Evolutionary conservation across 2,113 vertebrate species (phyloP).

Genomic region (Lepisosteus oculatus): DNA sequence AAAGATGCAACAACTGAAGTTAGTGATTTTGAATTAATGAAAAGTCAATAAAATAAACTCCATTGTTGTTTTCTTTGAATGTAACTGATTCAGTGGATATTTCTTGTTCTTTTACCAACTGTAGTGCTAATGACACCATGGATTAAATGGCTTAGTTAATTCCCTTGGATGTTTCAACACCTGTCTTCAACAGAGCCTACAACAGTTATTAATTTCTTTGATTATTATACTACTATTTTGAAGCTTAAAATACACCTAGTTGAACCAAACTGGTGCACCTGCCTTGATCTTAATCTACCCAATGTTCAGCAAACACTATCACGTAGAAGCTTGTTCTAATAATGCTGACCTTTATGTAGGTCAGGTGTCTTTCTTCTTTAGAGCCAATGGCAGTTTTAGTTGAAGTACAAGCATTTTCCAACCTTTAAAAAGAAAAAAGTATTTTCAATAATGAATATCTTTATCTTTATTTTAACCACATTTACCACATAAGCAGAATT

Average conservation of each 20-base stretch:
- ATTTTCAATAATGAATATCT: too few relatives aligned
- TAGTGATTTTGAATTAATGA: neutral
- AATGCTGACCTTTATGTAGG: slow-evolving; percentile 41
- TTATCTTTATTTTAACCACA: too few relatives aligned
- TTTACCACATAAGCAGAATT: too few relatives aligned
- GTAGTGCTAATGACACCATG: slow-evolving; percentile 14
- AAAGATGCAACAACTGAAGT: neutral
- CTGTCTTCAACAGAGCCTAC: slow-evolving; percentile 7
- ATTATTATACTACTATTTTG: slow-evolving; percentile 7
- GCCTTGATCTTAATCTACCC: too few relatives aligned
- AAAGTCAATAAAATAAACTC: slow-evolving; percentile 9
- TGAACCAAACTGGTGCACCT: too few relatives aligned
- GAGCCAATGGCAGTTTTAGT: slow-evolving; percentile 41
- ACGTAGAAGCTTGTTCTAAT: slow-evolving; percentile 46
- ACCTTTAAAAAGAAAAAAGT: too few relatives aligned
- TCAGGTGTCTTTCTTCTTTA: slow-evolving; percentile 47
- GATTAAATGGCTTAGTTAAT: slow-evolving; percentile 22
- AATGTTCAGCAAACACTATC: slow-evolving; percentile 22
- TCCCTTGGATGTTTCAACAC: slow-evolving; percentile 5
- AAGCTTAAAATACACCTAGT: too few relatives aligned
- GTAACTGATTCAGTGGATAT: neutral
- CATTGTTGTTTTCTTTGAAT: neutral
- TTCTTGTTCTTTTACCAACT: slow-evolving; percentile 5
- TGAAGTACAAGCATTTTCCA: too few relatives aligned
- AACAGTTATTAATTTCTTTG: slow-evolving; percentile 19